Evolutionary conservation across 2,888 invertebrate species (phyloP).

Genomic region (Agrilus cyanescens): DNA sequence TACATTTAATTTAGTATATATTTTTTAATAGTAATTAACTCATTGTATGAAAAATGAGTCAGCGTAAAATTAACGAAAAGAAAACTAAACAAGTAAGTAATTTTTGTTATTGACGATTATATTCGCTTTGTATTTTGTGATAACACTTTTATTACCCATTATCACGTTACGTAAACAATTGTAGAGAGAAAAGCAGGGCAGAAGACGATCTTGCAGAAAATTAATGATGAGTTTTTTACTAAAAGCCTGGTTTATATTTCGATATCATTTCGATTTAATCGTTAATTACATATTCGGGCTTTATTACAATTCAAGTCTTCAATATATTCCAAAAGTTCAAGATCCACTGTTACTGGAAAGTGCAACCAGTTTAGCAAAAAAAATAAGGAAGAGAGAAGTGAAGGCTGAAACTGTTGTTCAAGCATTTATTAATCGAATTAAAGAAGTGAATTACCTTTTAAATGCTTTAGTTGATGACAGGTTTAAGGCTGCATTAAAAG

Average conservation of each 20-base stretch:
- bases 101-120: too few species aligned
- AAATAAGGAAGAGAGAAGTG: slow-evolving; percentile 52
- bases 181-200: too few species aligned
- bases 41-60: too few species aligned
- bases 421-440: slow-evolving; percentile 66
- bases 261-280: slow-evolving; percentile 39
- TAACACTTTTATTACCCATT: too few species aligned
- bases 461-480: slow-evolving; percentile 78
- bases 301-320: slow-evolving; percentile 31
- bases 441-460: slow-evolving; percentile 56
- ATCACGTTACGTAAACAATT: too few species aligned
- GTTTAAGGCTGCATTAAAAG: slow-evolving; percentile 63
- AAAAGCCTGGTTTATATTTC: slow-evolving; percentile 18
- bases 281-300: slow-evolving; percentile 36
- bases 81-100: too few species aligned
- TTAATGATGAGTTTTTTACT: too few species aligned
- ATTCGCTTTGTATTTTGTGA: too few species aligned
- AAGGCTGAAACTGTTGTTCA: slow-evolving; percentile 56
- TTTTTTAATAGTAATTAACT: too few species aligned
- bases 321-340: slow-evolving; percentile 32
- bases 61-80: too few species aligned
- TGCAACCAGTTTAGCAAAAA: slow-evolving; percentile 51
- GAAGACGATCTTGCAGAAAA: too few species aligned
- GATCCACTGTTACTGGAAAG: slow-evolving; percentile 45
- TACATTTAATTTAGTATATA: too few species aligned